Evolutionary conservation across 2,797 vertebrate genomes (phyloP).

Genomic region (Crenuchus spilurus): DNA sequence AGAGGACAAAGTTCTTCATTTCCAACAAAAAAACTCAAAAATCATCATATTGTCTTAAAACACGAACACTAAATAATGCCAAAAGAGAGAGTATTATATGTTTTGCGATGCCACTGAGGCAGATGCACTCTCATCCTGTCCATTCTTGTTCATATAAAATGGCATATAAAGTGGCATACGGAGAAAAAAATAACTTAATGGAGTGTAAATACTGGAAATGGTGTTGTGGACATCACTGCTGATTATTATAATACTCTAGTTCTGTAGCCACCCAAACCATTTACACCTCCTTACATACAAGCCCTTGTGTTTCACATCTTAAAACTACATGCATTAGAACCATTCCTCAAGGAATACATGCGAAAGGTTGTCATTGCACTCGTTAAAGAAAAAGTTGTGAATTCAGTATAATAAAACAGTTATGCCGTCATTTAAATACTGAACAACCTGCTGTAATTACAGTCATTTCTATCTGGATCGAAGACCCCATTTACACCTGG

Average conservation of each 20-base stretch:
- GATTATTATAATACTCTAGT: conserved; percentile 6
- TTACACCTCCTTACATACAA: conserved; percentile 50
- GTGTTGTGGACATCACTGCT: conserved; percentile 12
- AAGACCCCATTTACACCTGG: no score
- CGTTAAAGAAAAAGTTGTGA: neutral
- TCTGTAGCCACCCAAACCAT: conserved; percentile 25
- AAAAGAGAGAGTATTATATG: neutral
- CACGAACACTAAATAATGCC: conserved; percentile 11
- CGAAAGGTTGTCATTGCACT: conserved; percentile 40
- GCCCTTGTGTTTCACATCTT: conserved; percentile 53
- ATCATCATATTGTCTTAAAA: conserved; percentile 24
- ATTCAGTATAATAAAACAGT: neutral
- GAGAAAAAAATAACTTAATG: neutral
- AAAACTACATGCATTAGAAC: conserved; percentile 58
- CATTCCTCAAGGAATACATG: conserved; percentile 52
- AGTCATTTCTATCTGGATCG: neutral
- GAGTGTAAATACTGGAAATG: neutral
- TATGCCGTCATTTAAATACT: neutral
- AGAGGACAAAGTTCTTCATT: conserved; percentile 49
- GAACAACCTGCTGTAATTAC: neutral
- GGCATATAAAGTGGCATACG: neutral
- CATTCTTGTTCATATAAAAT: neutral
- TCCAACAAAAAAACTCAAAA: conserved; percentile 21
- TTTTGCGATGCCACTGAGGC: neutral
- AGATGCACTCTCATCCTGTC: neutral